Conservation (phyloP, 37 sponge, comb jelly and placozoan species). For the Oopsacas minuta region DNA sequence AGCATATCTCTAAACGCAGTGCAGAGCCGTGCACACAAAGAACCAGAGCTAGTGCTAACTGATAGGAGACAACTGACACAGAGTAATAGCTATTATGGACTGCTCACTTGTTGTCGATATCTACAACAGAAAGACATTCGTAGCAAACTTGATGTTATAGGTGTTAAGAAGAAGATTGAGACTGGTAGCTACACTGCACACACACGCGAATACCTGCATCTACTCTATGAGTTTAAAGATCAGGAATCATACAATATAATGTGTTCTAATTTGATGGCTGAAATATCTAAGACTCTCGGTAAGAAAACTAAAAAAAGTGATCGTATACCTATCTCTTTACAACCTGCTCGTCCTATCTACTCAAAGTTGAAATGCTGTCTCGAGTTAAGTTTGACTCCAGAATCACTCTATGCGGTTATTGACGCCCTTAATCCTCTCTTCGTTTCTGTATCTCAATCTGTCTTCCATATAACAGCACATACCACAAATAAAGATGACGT, state of each 20-base stretch:
- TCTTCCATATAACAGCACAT: neutral
- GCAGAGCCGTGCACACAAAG: neutral
- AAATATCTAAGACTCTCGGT: neutral
- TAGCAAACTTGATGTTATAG: neutral
- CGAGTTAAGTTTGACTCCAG: neutral
- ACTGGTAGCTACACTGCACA: neutral
- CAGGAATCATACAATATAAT: neutral
- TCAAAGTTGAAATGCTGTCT: neutral
- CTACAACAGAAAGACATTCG: neutral
- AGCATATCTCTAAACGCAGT: neutral
- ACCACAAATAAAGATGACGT: neutral
- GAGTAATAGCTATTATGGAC: neutral
- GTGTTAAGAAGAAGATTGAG: neutral
- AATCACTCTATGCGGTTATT: neutral
- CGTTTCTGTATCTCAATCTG: neutral
- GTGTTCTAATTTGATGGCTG: neutral
- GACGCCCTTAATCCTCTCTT: neutral
- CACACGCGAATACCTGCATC: neutral
- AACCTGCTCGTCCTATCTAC: neutral
- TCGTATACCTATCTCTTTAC: neutral
- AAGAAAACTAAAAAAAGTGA: neutral
- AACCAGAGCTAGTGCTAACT: neutral
- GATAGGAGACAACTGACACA: neutral
- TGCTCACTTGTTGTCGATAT: neutral
- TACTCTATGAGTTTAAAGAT: neutral